A percentile compares a stretch with the other conserved stretches of the same genome.
These are phyloP conservation scores for Vanessa atalanta DNA, from an alignment of 1,140 invertebrate genomes.

Conservation along the genomic window DNA sequence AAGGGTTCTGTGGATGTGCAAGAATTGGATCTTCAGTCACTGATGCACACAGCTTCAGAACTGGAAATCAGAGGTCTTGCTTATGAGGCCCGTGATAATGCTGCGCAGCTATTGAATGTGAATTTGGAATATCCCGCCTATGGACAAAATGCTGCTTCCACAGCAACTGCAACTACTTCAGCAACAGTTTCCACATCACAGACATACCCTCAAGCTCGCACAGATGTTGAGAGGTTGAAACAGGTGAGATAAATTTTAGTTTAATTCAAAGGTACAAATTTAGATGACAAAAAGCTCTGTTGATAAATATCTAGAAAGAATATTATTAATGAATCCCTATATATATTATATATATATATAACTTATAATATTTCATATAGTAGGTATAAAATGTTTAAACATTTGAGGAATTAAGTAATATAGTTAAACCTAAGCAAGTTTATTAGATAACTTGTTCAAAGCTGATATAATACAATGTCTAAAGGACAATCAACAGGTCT, in stretches of 20 bases:
- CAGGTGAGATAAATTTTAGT: slow-evolving; percentile 59
- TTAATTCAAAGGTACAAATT: neutral
- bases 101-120: slow-evolving; percentile 77
- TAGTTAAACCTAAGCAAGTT: neutral
- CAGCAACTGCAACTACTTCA: slow-evolving; percentile 30
- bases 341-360: too few species aligned
- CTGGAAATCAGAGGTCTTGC: slow-evolving; percentile 83
- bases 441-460: slow-evolving; percentile 7
- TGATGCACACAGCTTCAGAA: slow-evolving; percentile 86
- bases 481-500: slow-evolving; percentile 16
- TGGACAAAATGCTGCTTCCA: slow-evolving; percentile 54
- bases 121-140: slow-evolving; percentile 78
- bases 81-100: slow-evolving; percentile 78
- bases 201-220: slow-evolving; percentile 61
- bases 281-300: too few species aligned
- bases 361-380: neutral
- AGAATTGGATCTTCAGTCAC: slow-evolving; percentile 83
- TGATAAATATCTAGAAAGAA: neutral
- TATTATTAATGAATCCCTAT: neutral
- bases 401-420: neutral
- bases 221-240: slow-evolving; percentile 78
- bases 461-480: slow-evolving; percentile 7
- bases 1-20: slow-evolving; percentile 86
- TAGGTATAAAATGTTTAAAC: neutral
- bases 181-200: slow-evolving; percentile 50